Evolutionary conservation across 2,888 invertebrate species (phyloP).

Genomic region (Cantharis lateralis): DNA sequence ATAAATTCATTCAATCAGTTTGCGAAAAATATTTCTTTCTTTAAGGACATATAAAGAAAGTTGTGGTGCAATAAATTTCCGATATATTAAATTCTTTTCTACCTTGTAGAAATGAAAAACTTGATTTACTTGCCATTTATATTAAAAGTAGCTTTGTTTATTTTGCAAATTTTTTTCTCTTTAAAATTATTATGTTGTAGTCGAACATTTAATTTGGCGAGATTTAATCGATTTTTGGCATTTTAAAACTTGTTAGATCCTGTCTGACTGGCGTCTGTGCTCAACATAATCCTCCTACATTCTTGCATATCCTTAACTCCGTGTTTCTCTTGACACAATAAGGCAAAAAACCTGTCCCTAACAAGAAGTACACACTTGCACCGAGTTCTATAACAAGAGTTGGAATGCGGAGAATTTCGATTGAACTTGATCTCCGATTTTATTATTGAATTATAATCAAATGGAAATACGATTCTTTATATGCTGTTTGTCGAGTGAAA

Average conservation of each 20-base stretch:
- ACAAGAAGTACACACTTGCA: conserved; percentile 14
- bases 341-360: conserved; percentile 11
- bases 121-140: neutral
- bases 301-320: conserved; percentile 22
- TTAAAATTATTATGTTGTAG: neutral
- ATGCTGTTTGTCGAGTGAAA: neutral
- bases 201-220: neutral
- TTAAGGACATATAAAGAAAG: neutral
- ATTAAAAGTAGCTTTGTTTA: neutral
- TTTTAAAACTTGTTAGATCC: conserved; percentile 17
- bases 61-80: conserved; percentile 2
- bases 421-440: conserved; percentile 16
- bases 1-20: neutral
- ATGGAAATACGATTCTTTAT: conserved; percentile 15
- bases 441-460: conserved; percentile 21
- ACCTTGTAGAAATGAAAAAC: neutral
- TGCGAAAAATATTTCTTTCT: conserved; percentile 2
- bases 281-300: conserved; percentile 15
- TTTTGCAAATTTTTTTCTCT: neutral
- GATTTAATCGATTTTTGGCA: conserved; percentile 5
- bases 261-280: conserved; percentile 8
- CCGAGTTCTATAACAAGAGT: conserved; percentile 6
- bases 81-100: conserved; percentile 2
- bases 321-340: conserved; percentile 17
- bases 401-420: conserved; percentile 19